phyloP scores from a whole-genome alignment of 2,888 invertebrate genomes.

The Aethes cnicana region DNA sequence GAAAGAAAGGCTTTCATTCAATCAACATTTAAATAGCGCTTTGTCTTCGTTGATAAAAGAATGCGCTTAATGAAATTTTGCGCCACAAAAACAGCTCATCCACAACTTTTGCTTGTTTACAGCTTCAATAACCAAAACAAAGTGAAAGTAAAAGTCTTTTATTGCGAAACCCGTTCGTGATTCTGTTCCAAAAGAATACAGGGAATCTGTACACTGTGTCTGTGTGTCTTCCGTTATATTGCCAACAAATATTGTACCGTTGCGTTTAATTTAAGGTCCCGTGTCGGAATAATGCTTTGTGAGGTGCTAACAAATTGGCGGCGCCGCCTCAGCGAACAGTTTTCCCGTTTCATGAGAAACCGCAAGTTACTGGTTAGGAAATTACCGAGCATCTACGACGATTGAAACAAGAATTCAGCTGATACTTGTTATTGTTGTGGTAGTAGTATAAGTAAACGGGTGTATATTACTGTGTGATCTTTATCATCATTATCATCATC shows the following conservation, averaged over 20 bases:
- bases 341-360: slow-evolving; percentile 20
- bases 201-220: slow-evolving; percentile 24
- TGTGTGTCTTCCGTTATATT: slow-evolving; percentile 33
- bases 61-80: neutral
- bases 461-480: no score
- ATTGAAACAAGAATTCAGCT: no score
- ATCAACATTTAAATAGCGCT: no score
- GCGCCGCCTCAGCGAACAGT: slow-evolving; percentile 44
- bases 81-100: neutral
- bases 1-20: no score
- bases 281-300: slow-evolving; percentile 64
- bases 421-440: no score
- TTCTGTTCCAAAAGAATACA: slow-evolving; percentile 9
- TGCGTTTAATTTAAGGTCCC: slow-evolving; percentile 61
- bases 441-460: no score
- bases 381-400: slow-evolving; percentile 2
- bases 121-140: slow-evolving; percentile 1
- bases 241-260: slow-evolving; percentile 51
- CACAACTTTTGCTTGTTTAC: neutral
- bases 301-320: slow-evolving; percentile 70
- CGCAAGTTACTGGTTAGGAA: slow-evolving; percentile 6
- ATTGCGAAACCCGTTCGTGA: slow-evolving; percentile 22
- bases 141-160: slow-evolving; percentile 20
- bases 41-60: no score
- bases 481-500: no score